Percentiles rank a stretch among this genome's conserved stretches.
These are phyloP conservation scores for Creontiades dilutus DNA, from an alignment of 2,888 invertebrate genomes.

Conservation along the genomic window DNA sequence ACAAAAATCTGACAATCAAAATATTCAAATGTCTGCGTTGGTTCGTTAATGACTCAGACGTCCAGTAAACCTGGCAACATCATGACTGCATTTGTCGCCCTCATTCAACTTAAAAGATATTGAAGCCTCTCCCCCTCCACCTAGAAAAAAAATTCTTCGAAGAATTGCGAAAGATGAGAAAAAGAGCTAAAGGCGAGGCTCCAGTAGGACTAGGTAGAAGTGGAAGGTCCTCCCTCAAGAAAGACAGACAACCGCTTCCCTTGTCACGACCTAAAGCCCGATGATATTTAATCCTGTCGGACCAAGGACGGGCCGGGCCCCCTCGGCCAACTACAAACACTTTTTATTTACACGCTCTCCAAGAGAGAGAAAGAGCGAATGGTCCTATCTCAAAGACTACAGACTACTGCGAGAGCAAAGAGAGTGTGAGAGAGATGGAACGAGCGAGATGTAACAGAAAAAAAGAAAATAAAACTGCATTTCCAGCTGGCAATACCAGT, in stretches of 20 bases:
- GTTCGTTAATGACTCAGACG: no score
- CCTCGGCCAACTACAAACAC: conserved; percentile 70
- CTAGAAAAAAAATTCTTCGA: neutral
- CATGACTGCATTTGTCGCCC: neutral
- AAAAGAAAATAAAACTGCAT: conserved; percentile 1
- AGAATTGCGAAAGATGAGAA: conserved; percentile 56
- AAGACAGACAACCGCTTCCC: conserved; percentile 68
- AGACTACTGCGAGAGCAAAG: neutral
- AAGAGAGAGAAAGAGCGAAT: neutral
- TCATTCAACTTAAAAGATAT: neutral
- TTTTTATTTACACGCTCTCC: conserved; percentile 70
- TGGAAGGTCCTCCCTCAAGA: conserved; percentile 66
- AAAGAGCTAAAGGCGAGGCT: neutral
- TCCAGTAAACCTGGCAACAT: neutral
- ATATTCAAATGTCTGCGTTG: no score
- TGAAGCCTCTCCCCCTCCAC: neutral
- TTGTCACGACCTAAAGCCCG: conserved; percentile 70
- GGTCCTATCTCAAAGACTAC: neutral
- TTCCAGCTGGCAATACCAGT: conserved; percentile 38
- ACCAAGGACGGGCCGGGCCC: conserved; percentile 53
- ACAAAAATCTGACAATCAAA: no score
- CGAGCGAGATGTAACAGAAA: neutral
- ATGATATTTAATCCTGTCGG: conserved; percentile 72
- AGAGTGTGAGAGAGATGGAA: neutral
- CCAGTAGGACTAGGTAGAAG: conserved; percentile 34